Evolutionary conservation across 1,140 invertebrate genomes (phyloP).

Genomic region (Calliphora vicina): DNA sequence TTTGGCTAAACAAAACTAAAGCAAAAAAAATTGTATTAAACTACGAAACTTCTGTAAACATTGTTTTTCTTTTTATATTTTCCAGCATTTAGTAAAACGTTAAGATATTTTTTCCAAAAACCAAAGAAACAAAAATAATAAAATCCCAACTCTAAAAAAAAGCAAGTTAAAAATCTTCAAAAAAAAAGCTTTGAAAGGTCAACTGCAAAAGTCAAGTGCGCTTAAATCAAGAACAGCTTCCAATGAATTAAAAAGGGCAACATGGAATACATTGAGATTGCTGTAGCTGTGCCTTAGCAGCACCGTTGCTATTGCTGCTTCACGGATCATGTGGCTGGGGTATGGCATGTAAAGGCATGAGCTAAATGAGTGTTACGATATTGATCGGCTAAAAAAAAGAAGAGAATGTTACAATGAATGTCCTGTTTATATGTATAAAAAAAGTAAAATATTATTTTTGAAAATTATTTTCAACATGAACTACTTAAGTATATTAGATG

Average conservation of each 20-base stretch:
- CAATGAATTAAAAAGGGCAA: constrained; percentile 28
- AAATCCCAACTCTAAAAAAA: too few species aligned
- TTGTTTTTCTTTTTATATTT: not conserved
- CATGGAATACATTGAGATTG: not conserved
- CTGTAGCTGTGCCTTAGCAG: not conserved
- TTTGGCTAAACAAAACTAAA: not conserved
- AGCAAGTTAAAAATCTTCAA: constrained; percentile 23
- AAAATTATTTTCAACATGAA: not conserved
- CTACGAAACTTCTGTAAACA: not conserved
- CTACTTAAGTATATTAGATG: not conserved
- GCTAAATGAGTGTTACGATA: constrained; percentile 32
- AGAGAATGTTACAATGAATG: constrained; percentile 10
- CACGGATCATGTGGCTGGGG: not conserved
- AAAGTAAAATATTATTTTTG: not conserved
- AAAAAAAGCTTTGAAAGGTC: constrained; percentile 1
- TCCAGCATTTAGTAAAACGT: not conserved
- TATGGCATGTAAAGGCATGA: constrained; percentile 3
- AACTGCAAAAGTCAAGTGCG: constrained; percentile 23
- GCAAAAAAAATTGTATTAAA: constrained; percentile 4
- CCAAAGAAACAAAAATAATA: not conserved
- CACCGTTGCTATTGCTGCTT: not conserved
- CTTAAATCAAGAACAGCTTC: constrained; percentile 32
- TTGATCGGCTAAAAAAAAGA: not conserved
- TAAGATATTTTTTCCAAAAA: not conserved
- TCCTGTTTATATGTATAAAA: not conserved